Evolutionary conservation across 2,113 vertebrate genomes (phyloP).

Genomic region (Gobius niger): DNA sequence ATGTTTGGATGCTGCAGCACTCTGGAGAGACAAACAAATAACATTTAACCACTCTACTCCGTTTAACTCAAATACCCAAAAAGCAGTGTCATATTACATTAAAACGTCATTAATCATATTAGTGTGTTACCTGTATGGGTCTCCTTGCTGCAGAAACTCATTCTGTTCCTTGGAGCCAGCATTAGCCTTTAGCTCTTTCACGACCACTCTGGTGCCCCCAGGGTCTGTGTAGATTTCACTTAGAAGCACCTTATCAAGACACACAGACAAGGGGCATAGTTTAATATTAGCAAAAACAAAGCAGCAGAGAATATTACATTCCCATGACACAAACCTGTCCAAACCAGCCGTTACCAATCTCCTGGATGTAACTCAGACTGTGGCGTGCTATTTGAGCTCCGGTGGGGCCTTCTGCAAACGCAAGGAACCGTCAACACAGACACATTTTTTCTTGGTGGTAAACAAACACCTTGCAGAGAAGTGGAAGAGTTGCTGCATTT

Average conservation of each 20-base stretch:
- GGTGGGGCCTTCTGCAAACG: slow-evolving; percentile 80
- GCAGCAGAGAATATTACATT: not conserved
- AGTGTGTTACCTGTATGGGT: slow-evolving; percentile 87
- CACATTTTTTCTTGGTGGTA: not conserved
- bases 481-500: not conserved
- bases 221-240: slow-evolving; percentile 92
- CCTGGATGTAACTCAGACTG: slow-evolving; percentile 95
- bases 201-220: slow-evolving; percentile 86
- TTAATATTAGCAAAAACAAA: not conserved
- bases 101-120: not conserved
- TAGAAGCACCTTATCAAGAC: slow-evolving; percentile 84
- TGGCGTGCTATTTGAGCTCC: slow-evolving; percentile 87
- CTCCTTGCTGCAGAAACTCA: slow-evolving; percentile 89
- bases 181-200: slow-evolving; percentile 93
- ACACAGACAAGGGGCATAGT: not conserved
- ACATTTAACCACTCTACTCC: no score
- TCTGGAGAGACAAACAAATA: slow-evolving; percentile 40
- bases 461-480: not conserved
- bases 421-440: slow-evolving; percentile 26
- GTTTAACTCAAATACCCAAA: no score
- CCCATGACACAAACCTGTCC: slow-evolving; percentile 83
- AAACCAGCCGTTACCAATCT: slow-evolving; percentile 96
- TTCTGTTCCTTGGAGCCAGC: slow-evolving; percentile 91
- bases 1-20: slow-evolving; percentile 91
- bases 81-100: no score